Percentiles rank a stretch among this genome's conserved stretches.
These are phyloP conservation scores for Acipenser transmontanus DNA, from an alignment of 2,797 vertebrate species.

Conservation along the genomic window DNA sequence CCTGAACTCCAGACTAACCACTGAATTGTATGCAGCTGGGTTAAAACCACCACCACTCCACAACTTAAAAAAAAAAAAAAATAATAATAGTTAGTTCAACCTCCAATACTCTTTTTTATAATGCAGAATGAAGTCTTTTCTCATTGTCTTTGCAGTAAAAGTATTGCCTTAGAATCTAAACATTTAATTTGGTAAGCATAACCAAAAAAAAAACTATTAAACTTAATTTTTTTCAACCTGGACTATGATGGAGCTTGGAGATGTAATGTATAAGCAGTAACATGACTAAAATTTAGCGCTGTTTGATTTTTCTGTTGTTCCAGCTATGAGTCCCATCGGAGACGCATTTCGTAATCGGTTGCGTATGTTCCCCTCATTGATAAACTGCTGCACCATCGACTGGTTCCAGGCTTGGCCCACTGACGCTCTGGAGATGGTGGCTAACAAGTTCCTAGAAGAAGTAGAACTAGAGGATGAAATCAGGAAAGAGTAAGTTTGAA, in stretches of 20 bases:
- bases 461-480: conserved; percentile 72
- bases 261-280: too few relatives aligned
- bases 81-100: too few relatives aligned
- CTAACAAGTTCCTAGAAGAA: conserved; percentile 84
- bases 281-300: background rate
- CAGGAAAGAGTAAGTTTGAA: conserved; percentile 62
- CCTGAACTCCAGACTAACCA: too few relatives aligned
- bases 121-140: background rate
- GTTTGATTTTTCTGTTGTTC: conserved; percentile 23
- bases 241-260: too few relatives aligned
- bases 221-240: too few relatives aligned
- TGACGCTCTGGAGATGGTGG: conserved; percentile 90
- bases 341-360: conserved; percentile 85
- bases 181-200: too few relatives aligned
- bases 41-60: too few relatives aligned
- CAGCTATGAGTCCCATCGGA: conserved; percentile 91
- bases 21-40: too few relatives aligned
- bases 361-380: conserved; percentile 89
- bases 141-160: background rate
- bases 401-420: conserved; percentile 92
- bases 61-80: too few relatives aligned
- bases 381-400: conserved; percentile 94
- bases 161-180: too few relatives aligned
- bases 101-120: too few relatives aligned
- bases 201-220: too few relatives aligned